phyloP scores from a whole-genome alignment of 2,888 invertebrate genomes.

The Platycheirus rosarum region DNA sequence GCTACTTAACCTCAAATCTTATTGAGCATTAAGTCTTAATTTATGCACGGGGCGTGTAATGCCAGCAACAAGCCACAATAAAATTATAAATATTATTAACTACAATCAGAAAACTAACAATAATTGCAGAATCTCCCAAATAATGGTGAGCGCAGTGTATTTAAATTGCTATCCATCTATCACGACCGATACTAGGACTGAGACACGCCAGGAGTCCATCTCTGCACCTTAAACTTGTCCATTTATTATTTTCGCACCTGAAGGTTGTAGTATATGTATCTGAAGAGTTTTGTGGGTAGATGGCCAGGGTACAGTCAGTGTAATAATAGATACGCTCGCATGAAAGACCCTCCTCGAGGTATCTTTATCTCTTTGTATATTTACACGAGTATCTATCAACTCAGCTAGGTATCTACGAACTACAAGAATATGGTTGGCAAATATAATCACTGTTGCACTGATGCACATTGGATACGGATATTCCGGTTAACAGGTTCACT shows the following conservation, averaged over 20 bases:
- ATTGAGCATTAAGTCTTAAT: constrained; percentile 64
- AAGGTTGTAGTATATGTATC: neutral
- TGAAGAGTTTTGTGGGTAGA: neutral
- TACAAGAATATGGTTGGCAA: constrained; percentile 39
- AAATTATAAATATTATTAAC: constrained; percentile 69
- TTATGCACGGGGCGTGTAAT: constrained; percentile 61
- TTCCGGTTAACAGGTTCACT: constrained; percentile 72
- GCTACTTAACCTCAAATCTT: constrained; percentile 76
- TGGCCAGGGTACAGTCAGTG: neutral
- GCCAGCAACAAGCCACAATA: constrained; percentile 57
- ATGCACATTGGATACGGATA: constrained; percentile 74
- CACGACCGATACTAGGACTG: constrained; percentile 21
- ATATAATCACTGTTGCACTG: constrained; percentile 61
- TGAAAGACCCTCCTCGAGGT: constrained; percentile 13
- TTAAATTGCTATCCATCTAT: constrained; percentile 61
- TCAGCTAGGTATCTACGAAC: no score
- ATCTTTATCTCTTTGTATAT: neutral
- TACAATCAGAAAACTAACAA: constrained; percentile 60
- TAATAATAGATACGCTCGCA: constrained; percentile 54
- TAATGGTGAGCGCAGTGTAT: constrained; percentile 24
- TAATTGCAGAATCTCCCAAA: constrained; percentile 46
- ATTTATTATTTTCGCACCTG: constrained; percentile 66
- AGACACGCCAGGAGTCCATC: constrained; percentile 61
- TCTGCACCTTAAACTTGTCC: constrained; percentile 42
- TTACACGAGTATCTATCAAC: neutral